These are phyloP conservation scores for Ictalurus furcatus DNA, from an alignment of 2,113 vertebrate genomes.

Conservation along the genomic window DNA sequence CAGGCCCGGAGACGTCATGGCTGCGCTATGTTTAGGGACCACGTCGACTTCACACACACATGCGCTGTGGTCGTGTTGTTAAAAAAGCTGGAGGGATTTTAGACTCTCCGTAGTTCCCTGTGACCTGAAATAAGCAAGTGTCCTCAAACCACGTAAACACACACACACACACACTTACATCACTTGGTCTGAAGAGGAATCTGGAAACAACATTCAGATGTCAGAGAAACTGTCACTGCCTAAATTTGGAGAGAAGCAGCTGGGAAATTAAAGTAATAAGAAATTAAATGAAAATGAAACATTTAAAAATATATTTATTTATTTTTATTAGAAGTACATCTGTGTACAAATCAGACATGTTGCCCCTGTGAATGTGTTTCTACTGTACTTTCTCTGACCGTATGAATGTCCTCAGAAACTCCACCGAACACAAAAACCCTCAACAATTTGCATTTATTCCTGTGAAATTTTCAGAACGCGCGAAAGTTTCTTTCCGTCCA, in stretches of 20 bases:
- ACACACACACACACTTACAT: conserved; percentile 21
- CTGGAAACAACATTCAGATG: conserved; percentile 23
- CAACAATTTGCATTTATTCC: neutral
- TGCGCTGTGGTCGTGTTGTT: conserved; percentile 35
- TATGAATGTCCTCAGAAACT: neutral
- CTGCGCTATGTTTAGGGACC: conserved; percentile 41
- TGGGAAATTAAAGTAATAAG: conserved; percentile 15
- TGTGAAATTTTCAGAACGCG: neutral
- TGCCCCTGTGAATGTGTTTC: neutral
- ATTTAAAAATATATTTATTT: no score
- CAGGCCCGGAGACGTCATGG: conserved; percentile 33
- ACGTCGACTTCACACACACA: conserved; percentile 33
- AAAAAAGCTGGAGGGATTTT: conserved; percentile 46
- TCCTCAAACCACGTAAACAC: conserved; percentile 13
- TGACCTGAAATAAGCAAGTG: conserved; percentile 32
- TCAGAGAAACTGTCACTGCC: neutral
- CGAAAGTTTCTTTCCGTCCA: neutral
- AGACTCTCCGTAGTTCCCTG: conserved; percentile 35
- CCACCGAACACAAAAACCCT: neutral
- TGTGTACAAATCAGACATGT: neutral
- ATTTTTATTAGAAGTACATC: neutral
- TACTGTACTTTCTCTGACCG: neutral
- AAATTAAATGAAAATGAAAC: neutral
- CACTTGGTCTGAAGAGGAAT: conserved; percentile 26
- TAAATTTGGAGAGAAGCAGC: neutral